Evolutionary conservation across 2,797 vertebrate species (phyloP), one percentile per base, ranked within the genome.

Genomic region (Siniperca undulata): DNA sequence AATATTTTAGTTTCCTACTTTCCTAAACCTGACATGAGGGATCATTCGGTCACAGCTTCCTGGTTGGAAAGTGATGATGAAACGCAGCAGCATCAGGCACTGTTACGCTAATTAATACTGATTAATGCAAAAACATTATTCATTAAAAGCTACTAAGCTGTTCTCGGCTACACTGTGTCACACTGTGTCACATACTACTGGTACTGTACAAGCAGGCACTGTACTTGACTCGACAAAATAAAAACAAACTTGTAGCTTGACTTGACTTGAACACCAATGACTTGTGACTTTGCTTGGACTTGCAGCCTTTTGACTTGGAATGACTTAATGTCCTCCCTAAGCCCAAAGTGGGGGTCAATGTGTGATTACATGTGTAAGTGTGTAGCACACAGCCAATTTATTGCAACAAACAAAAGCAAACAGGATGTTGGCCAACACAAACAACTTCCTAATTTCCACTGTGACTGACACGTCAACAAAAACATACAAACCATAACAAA

Each of bases 1-100:
- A 48, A 12, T 60, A 44, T 66, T 71, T 80, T 38, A 24, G 30
- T 73, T 74, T 53, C 44, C 34, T 52, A 38, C 30, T 76, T 38
- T 52, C 0, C 22, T 50, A 19, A 61, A 40, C 42, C 52, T 56
- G 50, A 48, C 30, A 48, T 58, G 4, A 58, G 14, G 3, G 4
- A 10, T 44, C 20, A 22, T 64, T 65, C 10, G 4, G 38, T 58
- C 24, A 19, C 58, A 24, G 67, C 14, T 40, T 16, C 2, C 24
- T 27, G 22, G 34, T 13, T 19, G 40, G 42, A 62, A 58, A 24
- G 50, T 74, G 48, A 48, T 42, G 38, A 30, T 40, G 53, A 5
- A 44, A 36, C 19, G 2, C 17, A 66, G 34, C 12, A 30, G 6
- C 19, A 71, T 38, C 60, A 48, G 34, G 11, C 34, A 42, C 22